Evolutionary conservation across 2,113 vertebrate genomes (phyloP).

Genomic region (Dicerorhinus sumatrensis): DNA sequence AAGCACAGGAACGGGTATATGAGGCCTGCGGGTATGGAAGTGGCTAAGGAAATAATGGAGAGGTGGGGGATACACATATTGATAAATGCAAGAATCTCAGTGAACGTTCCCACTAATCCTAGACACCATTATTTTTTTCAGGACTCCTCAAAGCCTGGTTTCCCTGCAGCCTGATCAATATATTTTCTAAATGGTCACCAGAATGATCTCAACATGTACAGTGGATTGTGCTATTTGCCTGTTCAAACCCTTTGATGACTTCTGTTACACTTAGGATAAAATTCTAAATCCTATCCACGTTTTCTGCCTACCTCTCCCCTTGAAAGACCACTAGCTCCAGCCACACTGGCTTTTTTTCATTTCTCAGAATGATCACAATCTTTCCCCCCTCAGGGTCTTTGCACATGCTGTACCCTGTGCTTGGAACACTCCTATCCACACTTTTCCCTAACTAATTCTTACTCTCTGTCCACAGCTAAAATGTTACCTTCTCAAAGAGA

Average conservation of each 20-base stretch:
- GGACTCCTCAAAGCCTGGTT: background rate
- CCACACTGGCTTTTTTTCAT: background rate
- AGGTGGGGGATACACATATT: accelerated
- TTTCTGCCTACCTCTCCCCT: background rate
- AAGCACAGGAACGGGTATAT: background rate
- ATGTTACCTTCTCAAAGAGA: background rate
- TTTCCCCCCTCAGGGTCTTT: background rate
- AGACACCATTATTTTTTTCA: background rate
- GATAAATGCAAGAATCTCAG: background rate
- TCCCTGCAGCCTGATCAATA: background rate
- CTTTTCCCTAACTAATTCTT: background rate
- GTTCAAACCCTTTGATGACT: background rate
- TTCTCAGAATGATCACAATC: background rate
- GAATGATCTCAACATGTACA: background rate
- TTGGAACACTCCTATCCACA: background rate
- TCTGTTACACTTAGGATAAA: background rate
- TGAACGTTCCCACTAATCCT: background rate
- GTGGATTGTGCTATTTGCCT: background rate
- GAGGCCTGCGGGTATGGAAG: too few relatives aligned
- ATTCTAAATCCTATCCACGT: background rate
- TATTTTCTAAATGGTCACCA: background rate
- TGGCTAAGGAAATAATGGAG: background rate
- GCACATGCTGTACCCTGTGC: background rate
- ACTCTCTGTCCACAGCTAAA: background rate
- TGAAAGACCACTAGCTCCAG: background rate